These are phyloP conservation scores for Crossocerus cetratus DNA, from an alignment of 2,888 invertebrate species.

Conservation along the genomic window DNA sequence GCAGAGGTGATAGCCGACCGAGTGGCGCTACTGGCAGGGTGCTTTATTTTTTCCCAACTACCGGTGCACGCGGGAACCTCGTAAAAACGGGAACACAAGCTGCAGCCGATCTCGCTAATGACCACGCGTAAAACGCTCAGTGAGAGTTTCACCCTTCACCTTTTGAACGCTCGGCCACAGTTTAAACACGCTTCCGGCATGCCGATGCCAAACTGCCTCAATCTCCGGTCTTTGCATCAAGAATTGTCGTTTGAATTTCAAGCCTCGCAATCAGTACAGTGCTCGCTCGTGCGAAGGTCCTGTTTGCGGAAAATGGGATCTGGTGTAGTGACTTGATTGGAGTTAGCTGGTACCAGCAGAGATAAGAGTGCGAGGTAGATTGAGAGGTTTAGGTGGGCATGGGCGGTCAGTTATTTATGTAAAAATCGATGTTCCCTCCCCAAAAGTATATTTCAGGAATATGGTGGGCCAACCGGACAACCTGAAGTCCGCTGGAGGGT, in stretches of 20 bases:
- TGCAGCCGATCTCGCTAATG: slow-evolving; percentile 62
- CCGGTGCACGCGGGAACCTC: slow-evolving; percentile 31
- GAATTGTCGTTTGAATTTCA: too few species aligned
- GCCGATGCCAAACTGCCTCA: too few species aligned
- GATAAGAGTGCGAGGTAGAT: slow-evolving; percentile 31
- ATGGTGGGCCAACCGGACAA: slow-evolving; percentile 18
- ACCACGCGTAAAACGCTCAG: slow-evolving; percentile 60
- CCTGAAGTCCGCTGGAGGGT: background rate
- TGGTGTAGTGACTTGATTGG: too few species aligned
- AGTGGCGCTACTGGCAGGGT: slow-evolving; percentile 6
- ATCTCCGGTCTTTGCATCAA: too few species aligned
- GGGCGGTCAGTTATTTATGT: slow-evolving; percentile 67
- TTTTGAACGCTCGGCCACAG: too few species aligned
- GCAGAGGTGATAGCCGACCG: slow-evolving; percentile 33
- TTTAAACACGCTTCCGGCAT: too few species aligned
- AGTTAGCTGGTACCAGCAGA: background rate
- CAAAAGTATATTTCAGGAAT: slow-evolving; percentile 62
- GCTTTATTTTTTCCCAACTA: slow-evolving; percentile 45
- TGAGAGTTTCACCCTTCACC: slow-evolving; percentile 53
- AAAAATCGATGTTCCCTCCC: slow-evolving; percentile 64
- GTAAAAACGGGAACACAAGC: slow-evolving; percentile 57
- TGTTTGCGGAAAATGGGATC: too few species aligned
- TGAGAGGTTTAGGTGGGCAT: slow-evolving; percentile 55
- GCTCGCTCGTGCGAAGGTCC: too few species aligned
- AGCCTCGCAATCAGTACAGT: too few species aligned